phyloP scores from a whole-genome alignment of 2,888 invertebrate genomes.

The Portevinia maculata region DNA sequence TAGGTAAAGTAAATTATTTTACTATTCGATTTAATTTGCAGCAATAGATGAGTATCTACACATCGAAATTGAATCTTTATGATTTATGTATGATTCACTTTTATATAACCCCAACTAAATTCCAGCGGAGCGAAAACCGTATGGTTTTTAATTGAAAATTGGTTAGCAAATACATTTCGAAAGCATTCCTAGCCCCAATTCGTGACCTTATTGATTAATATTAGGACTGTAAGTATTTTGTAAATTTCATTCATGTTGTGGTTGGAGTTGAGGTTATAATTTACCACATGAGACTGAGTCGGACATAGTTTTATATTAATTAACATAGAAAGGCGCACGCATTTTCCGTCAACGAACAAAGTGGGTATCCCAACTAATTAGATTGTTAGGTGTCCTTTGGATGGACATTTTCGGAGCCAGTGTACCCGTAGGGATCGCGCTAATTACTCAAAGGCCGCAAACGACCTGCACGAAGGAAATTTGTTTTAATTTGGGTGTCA shows the following conservation, averaged over 20 bases:
- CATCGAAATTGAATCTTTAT: too few relatives aligned
- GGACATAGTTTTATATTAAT: slow-evolving; percentile 37
- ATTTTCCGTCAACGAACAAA: slow-evolving; percentile 1
- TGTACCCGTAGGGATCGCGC: slow-evolving; percentile 18
- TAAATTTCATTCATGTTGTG: background rate
- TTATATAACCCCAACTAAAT: background rate
- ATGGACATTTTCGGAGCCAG: slow-evolving; percentile 8
- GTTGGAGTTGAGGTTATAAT: slow-evolving; percentile 6
- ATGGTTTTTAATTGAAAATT: background rate
- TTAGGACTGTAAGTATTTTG: background rate
- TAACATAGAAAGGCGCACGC: slow-evolving; percentile 31
- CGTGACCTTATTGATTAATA: slow-evolving; percentile 7
- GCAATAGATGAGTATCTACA: too few relatives aligned
- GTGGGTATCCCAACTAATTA: slow-evolving; percentile 29
- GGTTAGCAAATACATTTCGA: slow-evolving; percentile 1
- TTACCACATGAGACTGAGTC: slow-evolving; percentile 17
- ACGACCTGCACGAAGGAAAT: background rate
- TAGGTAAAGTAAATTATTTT: too few relatives aligned
- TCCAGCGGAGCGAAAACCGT: background rate
- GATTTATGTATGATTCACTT: background rate
- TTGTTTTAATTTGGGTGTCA: slow-evolving; percentile 2
- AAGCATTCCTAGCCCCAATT: background rate
- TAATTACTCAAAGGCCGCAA: slow-evolving; percentile 37
- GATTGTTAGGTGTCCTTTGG: slow-evolving; percentile 32
- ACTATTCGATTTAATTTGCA: too few relatives aligned